These are phyloP conservation scores for Ligdia adustata DNA, from an alignment of 2,888 invertebrate genomes.

Conservation along the genomic window DNA sequence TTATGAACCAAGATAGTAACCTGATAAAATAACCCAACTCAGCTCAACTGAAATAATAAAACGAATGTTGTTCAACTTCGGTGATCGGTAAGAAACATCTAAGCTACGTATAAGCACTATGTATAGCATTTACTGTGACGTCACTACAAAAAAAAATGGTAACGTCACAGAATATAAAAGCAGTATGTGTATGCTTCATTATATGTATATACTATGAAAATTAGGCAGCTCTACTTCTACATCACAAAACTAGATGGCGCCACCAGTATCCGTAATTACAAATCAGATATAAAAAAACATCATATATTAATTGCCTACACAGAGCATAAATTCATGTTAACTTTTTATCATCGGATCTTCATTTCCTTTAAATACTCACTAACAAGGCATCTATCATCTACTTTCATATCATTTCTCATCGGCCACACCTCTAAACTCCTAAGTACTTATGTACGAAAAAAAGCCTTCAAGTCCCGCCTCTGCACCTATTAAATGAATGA, in stretches of 20 bases:
- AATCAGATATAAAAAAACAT: conserved; percentile 9
- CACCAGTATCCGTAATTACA: conserved; percentile 5
- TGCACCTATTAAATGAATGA: conserved; percentile 49
- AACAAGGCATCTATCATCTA: conserved; percentile 15
- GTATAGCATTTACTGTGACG: too few species aligned
- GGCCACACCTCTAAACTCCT: conserved; percentile 27
- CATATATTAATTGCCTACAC: not conserved
- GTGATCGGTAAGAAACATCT: too few species aligned
- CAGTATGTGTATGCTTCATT: too few species aligned
- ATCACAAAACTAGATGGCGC: conserved; percentile 7
- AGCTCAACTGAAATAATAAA: too few species aligned
- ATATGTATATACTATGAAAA: too few species aligned
- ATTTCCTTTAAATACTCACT: conserved; percentile 15
- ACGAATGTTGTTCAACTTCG: too few species aligned
- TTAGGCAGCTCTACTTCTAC: too few species aligned
- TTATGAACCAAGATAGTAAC: too few species aligned
- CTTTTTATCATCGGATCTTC: conserved; percentile 11
- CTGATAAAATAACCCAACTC: too few species aligned
- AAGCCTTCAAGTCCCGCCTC: conserved; percentile 31
- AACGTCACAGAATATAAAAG: too few species aligned
- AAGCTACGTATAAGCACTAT: too few species aligned
- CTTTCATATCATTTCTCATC: conserved; percentile 17
- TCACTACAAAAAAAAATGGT: too few species aligned
- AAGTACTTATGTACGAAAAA: conserved; percentile 10
- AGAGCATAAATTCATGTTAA: conserved; percentile 6